A percentile compares a stretch with the other conserved stretches of the same genome.
Evolutionary conservation across 30 jellyfish, hydroid and myxozoan species (phyloP).

Genomic region (Aurelia sp.): DNA sequence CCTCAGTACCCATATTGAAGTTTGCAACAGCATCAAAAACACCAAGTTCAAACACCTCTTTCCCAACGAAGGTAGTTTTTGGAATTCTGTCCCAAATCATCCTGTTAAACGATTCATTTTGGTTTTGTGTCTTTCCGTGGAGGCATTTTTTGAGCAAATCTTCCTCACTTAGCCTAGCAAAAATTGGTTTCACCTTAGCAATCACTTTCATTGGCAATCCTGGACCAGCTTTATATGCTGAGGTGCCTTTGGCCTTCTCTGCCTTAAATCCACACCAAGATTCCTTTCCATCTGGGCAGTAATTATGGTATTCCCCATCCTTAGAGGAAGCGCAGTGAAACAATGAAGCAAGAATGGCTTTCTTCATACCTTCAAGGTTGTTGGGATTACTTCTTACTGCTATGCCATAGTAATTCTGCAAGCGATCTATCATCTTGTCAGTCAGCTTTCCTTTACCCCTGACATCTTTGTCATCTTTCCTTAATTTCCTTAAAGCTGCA

Average conservation of each 20-base stretch:
- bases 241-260: no score
- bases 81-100: not conserved
- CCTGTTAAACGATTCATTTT: not conserved
- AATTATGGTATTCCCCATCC: not conserved
- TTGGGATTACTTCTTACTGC: not conserved
- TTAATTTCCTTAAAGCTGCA: not conserved
- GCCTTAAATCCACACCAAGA: no score
- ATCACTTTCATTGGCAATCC: not conserved
- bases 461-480: not conserved
- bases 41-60: constrained; percentile 6
- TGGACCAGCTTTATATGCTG: not conserved
- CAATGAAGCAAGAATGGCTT: not conserved
- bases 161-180: not conserved
- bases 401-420: not conserved
- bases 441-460: constrained; percentile 14
- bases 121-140: not conserved
- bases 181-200: not conserved
- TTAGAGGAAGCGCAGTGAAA: constrained; percentile 6
- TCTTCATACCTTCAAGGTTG: not conserved
- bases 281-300: constrained; percentile 7
- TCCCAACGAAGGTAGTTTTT: not conserved
- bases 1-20: not conserved
- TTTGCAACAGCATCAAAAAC: no score
- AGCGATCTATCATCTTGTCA: no score
- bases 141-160: not conserved